Evolutionary conservation across 2,797 vertebrate genomes (phyloP), one percentile per base, ranked within the genome.

Genomic region (Coendou prehensilis): DNA sequence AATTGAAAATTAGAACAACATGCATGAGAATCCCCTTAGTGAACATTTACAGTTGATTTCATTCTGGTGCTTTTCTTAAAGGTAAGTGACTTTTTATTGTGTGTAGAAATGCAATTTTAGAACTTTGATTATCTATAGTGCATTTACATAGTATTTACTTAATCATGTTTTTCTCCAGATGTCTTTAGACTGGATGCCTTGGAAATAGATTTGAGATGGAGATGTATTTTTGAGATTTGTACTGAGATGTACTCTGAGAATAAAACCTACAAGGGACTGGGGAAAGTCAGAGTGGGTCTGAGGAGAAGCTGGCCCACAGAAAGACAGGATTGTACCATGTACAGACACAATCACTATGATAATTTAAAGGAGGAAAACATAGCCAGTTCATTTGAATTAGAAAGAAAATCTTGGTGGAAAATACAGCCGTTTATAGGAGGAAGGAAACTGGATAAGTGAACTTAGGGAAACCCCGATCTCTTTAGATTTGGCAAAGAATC

Each of bases 401-500:
- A 14, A 92, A 61, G 50, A 91, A 86, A 86, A 78, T 69, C 45
- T 78, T 47, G 63, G 18, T 41, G 5, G 33, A 79, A 54, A 85
- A 87, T 59, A 23, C 1, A 4, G 10, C 8, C 6, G 64, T 94
- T 79, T 50, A 45, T 63, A 33, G 50, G 30, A 47, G 28, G 23
- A 80, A 15, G 54, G 17, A 1, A 78, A 52, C 5, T 89, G 23
- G 20, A 82, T 81, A 20, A 50, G 52, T 78, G 11, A 30, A 76
- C 1, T 33, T 50, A 3, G 5, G 52, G 1, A 54, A 88, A 87
- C 14, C 9, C 22, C 20, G 22, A 14, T 56, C 3, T 93, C 41
- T 82, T 37, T 78, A 86, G 52, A 92, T 61, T 71, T 71, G 5
- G 52, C 75, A 89, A 92, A 80, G 28, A 85, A 76, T 37, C 61